Base-by-base conservation (phyloP, 2,797 vertebrate genomes). In the Betta splendens region DNA sequence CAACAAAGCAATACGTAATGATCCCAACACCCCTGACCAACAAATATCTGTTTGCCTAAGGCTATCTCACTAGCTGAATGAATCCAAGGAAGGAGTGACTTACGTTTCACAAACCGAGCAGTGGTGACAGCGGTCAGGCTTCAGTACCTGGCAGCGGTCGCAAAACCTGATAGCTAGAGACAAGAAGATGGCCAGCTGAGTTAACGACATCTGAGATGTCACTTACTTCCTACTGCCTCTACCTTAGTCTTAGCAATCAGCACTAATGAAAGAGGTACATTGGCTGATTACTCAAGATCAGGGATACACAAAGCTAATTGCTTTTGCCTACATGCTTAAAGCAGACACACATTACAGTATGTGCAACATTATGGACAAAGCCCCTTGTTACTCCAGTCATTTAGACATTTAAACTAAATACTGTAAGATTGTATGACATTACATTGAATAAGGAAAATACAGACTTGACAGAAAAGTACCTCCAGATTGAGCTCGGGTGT, bases 91-190 rank as follows among this genome's bases (percentile, higher is more conserved):
- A 67, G 69, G 69, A 38, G 36, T 50, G 66, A 95, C 97, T 96
- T 93, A 99, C 98, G 93, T 89, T 81, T 98, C 94, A 89, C 98
- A 99, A 36, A 98, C 94, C 0, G 96, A 98, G 70, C 98, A 99
- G 57, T 99, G 98, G 87, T 99, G 98, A 85, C 96, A 98, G 43
- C 98, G 98, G 69, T 99, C 98, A 18, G 98, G 98, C 86, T 99
- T 99, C 88, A 99, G 92, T 25, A 99, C 92, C 85, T 97, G 96
- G 91, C 98, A 99, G 65, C 93, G 92, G 70, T 99, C 98, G 81
- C 98, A 99, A 89, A 98, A 99, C 68, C 98, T 94, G 84, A 98
- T 92, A 81, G 95, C 98, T 99, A 79, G 65, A 89, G 75, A 80
- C 67, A 80, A 82, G 69, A 75, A 39, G 75, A 79, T 61, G 77